Evolutionary conservation across 2,888 invertebrate species (phyloP).

Genomic region (Nebria salina): DNA sequence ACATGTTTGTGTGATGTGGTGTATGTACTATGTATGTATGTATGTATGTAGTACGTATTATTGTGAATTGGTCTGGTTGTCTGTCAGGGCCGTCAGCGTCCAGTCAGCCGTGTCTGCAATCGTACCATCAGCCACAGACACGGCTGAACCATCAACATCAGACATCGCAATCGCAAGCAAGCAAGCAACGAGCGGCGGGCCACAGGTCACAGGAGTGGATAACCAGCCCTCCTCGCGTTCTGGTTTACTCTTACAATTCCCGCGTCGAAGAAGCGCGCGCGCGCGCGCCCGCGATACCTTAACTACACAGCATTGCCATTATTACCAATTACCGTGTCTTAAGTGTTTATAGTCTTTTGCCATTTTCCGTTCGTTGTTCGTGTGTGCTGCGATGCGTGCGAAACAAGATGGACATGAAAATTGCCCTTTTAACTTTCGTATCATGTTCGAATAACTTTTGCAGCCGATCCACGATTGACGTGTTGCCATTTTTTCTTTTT

Average conservation of each 20-base stretch:
- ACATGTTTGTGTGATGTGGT: neutral
- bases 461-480: slow-evolving; percentile 38
- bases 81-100: slow-evolving; percentile 28
- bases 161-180: slow-evolving; percentile 3
- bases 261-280: neutral
- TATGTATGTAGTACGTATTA: neutral
- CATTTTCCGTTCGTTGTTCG: slow-evolving; percentile 28
- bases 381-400: slow-evolving; percentile 16
- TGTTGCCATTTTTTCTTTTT: neutral
- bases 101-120: slow-evolving; percentile 21
- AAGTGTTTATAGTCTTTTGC: slow-evolving; percentile 46
- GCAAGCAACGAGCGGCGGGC: neutral
- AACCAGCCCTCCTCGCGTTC: neutral
- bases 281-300: slow-evolving; percentile 3
- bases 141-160: slow-evolving; percentile 27
- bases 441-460: slow-evolving; percentile 43
- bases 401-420: slow-evolving; percentile 40
- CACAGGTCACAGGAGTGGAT: neutral
- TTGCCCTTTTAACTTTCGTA: slow-evolving; percentile 42
- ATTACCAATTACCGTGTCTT: slow-evolving; percentile 47
- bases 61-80: slow-evolving; percentile 17
- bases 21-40: neutral
- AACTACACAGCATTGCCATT: slow-evolving; percentile 43
- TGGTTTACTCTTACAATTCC: neutral
- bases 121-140: slow-evolving; percentile 28